Evolutionary conservation across 92 coral and sea anemone genomes (phyloP).

Genomic region (Actinernus sp.): DNA sequence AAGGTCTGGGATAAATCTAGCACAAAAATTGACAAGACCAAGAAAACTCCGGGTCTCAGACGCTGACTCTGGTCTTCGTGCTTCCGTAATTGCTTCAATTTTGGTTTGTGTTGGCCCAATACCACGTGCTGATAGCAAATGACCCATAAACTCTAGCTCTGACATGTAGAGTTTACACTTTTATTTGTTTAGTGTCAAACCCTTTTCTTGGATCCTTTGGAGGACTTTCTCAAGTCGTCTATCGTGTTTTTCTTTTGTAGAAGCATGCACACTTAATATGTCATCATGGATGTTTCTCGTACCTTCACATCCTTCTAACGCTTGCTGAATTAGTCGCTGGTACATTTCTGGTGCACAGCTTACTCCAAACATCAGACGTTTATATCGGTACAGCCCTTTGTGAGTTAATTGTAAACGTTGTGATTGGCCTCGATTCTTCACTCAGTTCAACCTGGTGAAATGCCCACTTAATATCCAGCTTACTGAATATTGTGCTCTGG

Average conservation of each 20-base stretch:
- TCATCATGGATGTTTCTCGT: conserved; percentile 65
- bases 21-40: conserved; percentile 62
- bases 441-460: conserved; percentile 62
- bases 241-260: conserved; percentile 51
- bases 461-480: conserved; percentile 63
- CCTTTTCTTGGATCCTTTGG: conserved; percentile 52
- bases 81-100: conserved; percentile 54
- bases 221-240: conserved; percentile 44
- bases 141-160: conserved; percentile 67
- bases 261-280: conserved; percentile 36
- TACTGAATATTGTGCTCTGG: conserved; percentile 47
- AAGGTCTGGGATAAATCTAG: conserved; percentile 63
- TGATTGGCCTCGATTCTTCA: conserved; percentile 66
- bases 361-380: conserved; percentile 43
- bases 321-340: conserved; percentile 59
- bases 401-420: conserved; percentile 77
- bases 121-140: conserved; percentile 50
- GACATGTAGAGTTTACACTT: conserved; percentile 56
- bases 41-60: conserved; percentile 57
- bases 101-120: conserved; percentile 31
- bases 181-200: conserved; percentile 61
- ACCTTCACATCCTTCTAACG: conserved; percentile 66
- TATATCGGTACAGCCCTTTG: conserved; percentile 44
- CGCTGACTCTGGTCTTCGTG: conserved; percentile 39
- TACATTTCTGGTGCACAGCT: conserved; percentile 47